Conservation (phyloP, 2,113 vertebrate genomes). For the Zonotrichia leucophrys region DNA sequence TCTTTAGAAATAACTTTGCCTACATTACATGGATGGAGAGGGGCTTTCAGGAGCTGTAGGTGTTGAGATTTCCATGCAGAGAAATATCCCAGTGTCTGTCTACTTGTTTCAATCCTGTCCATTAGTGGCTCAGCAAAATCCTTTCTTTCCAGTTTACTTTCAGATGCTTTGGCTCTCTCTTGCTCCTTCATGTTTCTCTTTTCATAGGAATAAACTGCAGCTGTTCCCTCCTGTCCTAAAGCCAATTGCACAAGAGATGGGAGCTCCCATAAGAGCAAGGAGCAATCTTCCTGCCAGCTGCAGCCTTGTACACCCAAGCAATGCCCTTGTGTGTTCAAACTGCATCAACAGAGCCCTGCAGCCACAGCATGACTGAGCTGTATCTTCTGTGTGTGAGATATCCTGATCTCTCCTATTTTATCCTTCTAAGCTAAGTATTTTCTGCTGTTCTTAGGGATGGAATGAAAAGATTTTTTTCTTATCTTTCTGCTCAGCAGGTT, state of each 20-base stretch:
- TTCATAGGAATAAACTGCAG: background rate
- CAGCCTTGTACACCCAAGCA: background rate
- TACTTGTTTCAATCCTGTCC: background rate
- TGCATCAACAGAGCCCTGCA: background rate
- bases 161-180: background rate
- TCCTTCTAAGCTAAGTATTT: background rate
- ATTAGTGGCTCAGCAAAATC: background rate
- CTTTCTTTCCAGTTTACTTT: background rate
- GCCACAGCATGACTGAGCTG: background rate
- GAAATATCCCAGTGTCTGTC: background rate
- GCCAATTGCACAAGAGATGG: background rate
- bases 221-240: constrained; percentile 1
- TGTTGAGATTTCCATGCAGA: background rate
- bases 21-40: background rate
- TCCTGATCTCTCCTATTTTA: background rate
- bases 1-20: background rate
- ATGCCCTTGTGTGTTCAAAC: background rate
- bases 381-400: background rate
- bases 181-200: background rate
- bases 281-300: background rate
- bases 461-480: background rate
- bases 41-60: background rate
- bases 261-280: background rate
- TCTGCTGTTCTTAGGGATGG: background rate
- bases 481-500: background rate